Evolutionary conservation across 2,113 vertebrate species (phyloP).

Genomic region (Anarhynchus alexandrinus): DNA sequence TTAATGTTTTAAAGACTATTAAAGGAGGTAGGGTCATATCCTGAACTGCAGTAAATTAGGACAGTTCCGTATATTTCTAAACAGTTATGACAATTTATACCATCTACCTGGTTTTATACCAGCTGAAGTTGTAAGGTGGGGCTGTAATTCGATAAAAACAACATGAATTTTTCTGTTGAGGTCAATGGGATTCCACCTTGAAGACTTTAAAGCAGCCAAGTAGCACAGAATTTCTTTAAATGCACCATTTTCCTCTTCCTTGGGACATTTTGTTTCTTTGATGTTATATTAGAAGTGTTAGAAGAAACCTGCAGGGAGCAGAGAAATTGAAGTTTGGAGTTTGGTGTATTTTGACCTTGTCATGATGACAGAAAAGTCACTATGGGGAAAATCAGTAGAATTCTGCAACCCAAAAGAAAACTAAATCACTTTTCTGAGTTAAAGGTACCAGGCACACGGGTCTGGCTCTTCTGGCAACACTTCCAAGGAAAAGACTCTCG

Average conservation of each 20-base stretch:
- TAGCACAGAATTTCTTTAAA: neutral
- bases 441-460: neutral
- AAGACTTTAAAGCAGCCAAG: neutral
- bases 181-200: neutral
- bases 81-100: neutral
- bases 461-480: neutral
- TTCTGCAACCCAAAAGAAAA: neutral
- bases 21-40: neutral
- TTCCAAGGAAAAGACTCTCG: neutral
- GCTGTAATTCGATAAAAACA: neutral
- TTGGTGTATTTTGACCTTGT: neutral
- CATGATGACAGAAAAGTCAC: neutral
- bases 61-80: neutral
- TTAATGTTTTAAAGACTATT: neutral
- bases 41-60: neutral
- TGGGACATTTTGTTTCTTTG: neutral
- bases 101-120: neutral
- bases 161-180: neutral
- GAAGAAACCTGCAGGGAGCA: neutral
- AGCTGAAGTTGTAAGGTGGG: neutral
- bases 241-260: neutral
- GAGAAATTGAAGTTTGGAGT: neutral
- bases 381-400: neutral
- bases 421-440: neutral
- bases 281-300: neutral